Conservation (phyloP, 2,888 invertebrate genomes). For the Theretra japonica region DNA sequence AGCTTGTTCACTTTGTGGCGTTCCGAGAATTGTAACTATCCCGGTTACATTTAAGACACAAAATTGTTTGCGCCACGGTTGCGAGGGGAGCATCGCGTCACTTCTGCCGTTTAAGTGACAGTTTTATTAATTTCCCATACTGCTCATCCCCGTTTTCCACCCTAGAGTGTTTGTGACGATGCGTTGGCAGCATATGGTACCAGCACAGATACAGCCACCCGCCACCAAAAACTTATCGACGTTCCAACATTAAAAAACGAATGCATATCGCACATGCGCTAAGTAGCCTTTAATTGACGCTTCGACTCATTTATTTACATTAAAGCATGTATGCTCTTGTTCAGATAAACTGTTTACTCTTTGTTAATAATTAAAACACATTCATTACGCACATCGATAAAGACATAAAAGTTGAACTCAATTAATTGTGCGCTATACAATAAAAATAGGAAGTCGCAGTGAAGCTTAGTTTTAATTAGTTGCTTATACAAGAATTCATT, state of each 20-base stretch:
- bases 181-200: conserved; percentile 74
- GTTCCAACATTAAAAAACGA: conserved; percentile 13
- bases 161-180: conserved; percentile 76
- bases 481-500: conserved; percentile 9
- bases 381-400: not conserved
- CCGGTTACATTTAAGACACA: conserved; percentile 54
- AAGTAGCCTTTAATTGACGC: not conserved
- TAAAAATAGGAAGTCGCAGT: not conserved
- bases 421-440: conserved; percentile 8
- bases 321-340: not conserved
- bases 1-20: conserved; percentile 56
- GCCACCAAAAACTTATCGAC: conserved; percentile 33
- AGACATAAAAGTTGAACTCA: conserved; percentile 1
- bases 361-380: not conserved
- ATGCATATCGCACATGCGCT: conserved; percentile 8
- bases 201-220: conserved; percentile 46
- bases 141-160: conserved; percentile 78
- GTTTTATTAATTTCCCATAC: conserved; percentile 90
- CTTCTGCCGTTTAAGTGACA: conserved; percentile 87
- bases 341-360: not conserved
- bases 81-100: conserved; percentile 75
- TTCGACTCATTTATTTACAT: not conserved
- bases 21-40: conserved; percentile 54
- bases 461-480: conserved; percentile 14
- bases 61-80: conserved; percentile 51